phyloP scores from a whole-genome alignment of 2,113 vertebrate species.

The Trichomycterus rosablanca region DNA sequence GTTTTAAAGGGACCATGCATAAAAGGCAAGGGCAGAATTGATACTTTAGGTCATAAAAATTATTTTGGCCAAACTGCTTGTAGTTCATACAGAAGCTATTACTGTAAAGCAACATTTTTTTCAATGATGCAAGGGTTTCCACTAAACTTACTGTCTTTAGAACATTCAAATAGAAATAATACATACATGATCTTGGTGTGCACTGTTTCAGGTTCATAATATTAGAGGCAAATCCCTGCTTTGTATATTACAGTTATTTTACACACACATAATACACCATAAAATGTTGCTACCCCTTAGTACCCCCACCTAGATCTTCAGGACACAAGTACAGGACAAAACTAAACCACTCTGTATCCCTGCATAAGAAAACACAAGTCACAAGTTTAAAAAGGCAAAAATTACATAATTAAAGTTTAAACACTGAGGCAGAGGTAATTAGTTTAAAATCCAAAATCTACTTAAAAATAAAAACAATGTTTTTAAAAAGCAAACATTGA shows the following conservation, averaged over 20 bases:
- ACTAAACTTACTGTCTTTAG: constrained; percentile 19
- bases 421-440: constrained; percentile 20
- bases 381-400: constrained; percentile 9
- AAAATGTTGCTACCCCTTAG: not conserved
- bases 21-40: constrained; percentile 43
- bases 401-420: constrained; percentile 19
- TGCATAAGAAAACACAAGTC: constrained; percentile 8
- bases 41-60: constrained; percentile 10
- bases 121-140: constrained; percentile 10
- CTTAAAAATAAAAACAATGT: not conserved
- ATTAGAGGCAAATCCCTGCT: constrained; percentile 3
- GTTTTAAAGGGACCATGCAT: constrained; percentile 63
- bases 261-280: constrained; percentile 15
- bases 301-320: not conserved
- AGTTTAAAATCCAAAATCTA: not conserved
- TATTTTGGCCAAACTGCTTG: constrained; percentile 15
- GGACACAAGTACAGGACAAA: not conserved
- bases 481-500: not conserved
- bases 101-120: constrained; percentile 34
- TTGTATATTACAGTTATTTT: constrained; percentile 24
- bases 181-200: constrained; percentile 1
- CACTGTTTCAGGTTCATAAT: not conserved
- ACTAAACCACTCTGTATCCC: constrained; percentile 2
- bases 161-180: constrained; percentile 6
- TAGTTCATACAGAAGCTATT: constrained; percentile 17